These are phyloP conservation scores for Lampris incognitus DNA, from an alignment of 2,113 vertebrate species.

Conservation along the genomic window DNA sequence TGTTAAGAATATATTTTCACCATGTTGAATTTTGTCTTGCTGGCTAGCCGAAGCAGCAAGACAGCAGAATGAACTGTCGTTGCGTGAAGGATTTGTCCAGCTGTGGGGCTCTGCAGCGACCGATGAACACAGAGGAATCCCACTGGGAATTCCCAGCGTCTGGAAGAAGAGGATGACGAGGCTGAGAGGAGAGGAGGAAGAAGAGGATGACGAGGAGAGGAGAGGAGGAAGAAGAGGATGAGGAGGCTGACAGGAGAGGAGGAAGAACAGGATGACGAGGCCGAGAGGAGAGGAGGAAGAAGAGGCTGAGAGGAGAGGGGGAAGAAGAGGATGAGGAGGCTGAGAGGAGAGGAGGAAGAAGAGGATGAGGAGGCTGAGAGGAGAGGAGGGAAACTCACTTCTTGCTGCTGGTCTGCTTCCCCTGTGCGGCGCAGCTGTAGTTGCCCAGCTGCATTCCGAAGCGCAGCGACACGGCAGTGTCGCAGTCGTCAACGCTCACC, in stretches of 20 bases:
- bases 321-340: too few species aligned
- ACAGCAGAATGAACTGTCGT: too few species aligned
- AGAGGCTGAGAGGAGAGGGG: not conserved
- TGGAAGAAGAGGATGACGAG: too few species aligned
- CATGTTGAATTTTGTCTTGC: too few species aligned
- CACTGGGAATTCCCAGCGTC: too few species aligned
- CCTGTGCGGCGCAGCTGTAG: conserved; percentile 95
- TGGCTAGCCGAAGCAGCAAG: too few species aligned
- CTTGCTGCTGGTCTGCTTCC: conserved; percentile 95
- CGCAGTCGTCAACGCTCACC: conserved; percentile 93
- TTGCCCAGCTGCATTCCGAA: conserved; percentile 93
- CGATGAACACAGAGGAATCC: too few species aligned
- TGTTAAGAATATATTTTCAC: too few species aligned
- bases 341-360: not conserved
- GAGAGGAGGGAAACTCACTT: conserved; percentile 85
- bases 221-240: not conserved
- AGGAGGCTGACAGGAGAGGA: not conserved
- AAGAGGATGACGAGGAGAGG: too few species aligned
- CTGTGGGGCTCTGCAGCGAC: too few species aligned
- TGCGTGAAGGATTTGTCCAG: too few species aligned
- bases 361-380: not conserved
- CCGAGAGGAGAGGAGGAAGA: not conserved
- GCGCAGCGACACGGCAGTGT: conserved; percentile 91
- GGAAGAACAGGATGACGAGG: not conserved
- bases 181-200: too few species aligned